Evolutionary conservation across 2,888 invertebrate species (phyloP), one percentile per base, ranked within the genome.

Genomic region (Thera britannica): DNA sequence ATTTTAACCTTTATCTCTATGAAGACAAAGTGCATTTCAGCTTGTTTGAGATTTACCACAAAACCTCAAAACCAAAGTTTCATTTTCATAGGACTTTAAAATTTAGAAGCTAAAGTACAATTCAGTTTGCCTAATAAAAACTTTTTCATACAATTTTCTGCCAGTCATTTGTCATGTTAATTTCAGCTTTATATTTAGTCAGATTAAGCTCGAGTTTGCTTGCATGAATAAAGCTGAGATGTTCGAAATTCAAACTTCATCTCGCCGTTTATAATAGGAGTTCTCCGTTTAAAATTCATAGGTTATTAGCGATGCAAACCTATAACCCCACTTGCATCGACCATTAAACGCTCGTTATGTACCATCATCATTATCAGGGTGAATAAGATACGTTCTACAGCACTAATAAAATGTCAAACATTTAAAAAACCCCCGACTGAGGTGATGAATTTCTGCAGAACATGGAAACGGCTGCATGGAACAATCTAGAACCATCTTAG

Each of bases 251-350:
- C 52, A 41, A 68, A 63, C 60, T 60, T 52, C 9, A 34, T 52
- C 44, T 23, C 49, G 55, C 12, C 11, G 67, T 44, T 58, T n/a
- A 58, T 55, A 55, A 38, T 34, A 0, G 62, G 46, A 52, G 48
- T 48, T 59, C 12, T 41, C 58, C 35, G 55, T 56, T 67, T 59
- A 67, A 63, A 67, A 67, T 67, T 67, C 62, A 67, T 63, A 58
- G 65, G 48, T 46, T 62, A 58, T 67, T 67, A 59, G 67, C 63
- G 58, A 67, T 67, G 46, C 62, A 49, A 62, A 63, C 60, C 34
- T n/a, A n/a, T 41, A 11, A 41, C 38, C 51, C 38, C 41, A 38
- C 56, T 52, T 52, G 52, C 52, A 52, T n/a, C 52, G 3, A 52
- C 52, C 23, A 0, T 34, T 34, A 52, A 8, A 9, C 8, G 44